Evolutionary conservation across 2,797 vertebrate species (phyloP).

Genomic region (Discoglossus pictus): DNA sequence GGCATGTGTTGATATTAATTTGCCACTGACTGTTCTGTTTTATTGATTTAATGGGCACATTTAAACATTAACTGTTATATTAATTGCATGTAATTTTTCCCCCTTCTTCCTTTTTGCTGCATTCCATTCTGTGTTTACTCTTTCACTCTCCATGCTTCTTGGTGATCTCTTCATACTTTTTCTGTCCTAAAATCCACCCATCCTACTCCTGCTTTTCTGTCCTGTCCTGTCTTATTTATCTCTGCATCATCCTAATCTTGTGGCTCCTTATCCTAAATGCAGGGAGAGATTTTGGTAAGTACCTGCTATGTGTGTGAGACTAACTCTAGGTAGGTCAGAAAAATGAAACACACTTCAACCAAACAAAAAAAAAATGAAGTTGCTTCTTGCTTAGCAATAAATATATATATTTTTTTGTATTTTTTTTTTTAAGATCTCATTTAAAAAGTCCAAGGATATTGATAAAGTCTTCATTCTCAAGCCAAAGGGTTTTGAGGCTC

Average conservation of each 20-base stretch:
- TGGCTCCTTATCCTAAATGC: constrained; percentile 57
- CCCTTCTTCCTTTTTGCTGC: constrained; percentile 72
- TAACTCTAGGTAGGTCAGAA: constrained; percentile 1
- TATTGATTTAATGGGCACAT: constrained; percentile 60
- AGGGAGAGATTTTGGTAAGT: constrained; percentile 99
- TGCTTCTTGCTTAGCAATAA: neutral
- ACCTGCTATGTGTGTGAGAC: constrained; percentile 61
- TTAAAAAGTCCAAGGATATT: too few species aligned
- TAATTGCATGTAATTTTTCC: constrained; percentile 93
- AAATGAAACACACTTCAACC: constrained; percentile 12
- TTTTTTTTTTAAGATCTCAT: too few species aligned
- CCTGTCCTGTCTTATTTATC: constrained; percentile 51
- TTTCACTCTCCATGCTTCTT: constrained; percentile 51
- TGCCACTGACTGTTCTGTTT: constrained; percentile 9
- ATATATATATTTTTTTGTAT: neutral
- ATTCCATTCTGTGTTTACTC: constrained; percentile 59
- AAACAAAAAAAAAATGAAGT: neutral
- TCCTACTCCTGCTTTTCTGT: constrained; percentile 25
- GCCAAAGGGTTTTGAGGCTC: too few species aligned
- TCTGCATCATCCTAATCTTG: constrained; percentile 44
- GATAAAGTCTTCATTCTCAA: too few species aligned
- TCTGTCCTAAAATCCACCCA: constrained; percentile 47
- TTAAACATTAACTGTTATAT: constrained; percentile 82
- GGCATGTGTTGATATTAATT: constrained; percentile 39
- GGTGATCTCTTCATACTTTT: constrained; percentile 59